Percentiles rank a stretch among this genome's conserved stretches.
Conservation (phyloP, 2,113 vertebrate species). For the Ciconia maguari region DNA sequence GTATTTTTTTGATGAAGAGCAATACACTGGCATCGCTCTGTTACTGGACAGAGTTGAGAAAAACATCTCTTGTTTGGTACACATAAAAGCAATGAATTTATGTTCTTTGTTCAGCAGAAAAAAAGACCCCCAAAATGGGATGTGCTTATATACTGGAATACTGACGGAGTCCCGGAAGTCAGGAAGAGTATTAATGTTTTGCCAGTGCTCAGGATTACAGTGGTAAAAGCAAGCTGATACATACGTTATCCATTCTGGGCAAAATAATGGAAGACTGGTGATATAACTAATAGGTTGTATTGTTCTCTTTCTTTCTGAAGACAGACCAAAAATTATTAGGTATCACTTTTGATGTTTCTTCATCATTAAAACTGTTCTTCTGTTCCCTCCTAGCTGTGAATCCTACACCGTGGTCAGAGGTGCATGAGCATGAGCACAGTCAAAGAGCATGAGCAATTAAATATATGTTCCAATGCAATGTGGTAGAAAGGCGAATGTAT, state of each 20-base stretch:
- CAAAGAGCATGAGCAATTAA: background rate
- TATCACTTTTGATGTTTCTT: background rate
- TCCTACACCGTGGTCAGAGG: background rate
- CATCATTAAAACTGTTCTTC: background rate
- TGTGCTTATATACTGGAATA: background rate
- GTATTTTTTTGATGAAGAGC: background rate
- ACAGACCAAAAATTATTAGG: background rate
- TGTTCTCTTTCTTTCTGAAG: background rate
- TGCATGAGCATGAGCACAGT: too few species aligned
- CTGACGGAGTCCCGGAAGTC: background rate
- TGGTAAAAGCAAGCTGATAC: background rate
- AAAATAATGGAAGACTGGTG: background rate
- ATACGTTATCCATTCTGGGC: background rate
- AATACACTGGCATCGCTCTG: background rate
- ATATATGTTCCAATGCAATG: background rate
- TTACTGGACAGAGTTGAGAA: background rate
- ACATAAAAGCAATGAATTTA: background rate
- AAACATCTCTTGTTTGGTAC: background rate
- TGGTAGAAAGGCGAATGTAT: background rate
- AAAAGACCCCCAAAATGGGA: background rate
- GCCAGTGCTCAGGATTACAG: background rate
- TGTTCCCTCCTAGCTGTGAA: background rate
- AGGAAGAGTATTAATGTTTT: background rate
- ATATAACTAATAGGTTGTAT: background rate
- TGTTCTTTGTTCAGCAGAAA: background rate